phyloP scores from a whole-genome alignment of 2,113 vertebrate genomes.

The Vidua macroura region DNA sequence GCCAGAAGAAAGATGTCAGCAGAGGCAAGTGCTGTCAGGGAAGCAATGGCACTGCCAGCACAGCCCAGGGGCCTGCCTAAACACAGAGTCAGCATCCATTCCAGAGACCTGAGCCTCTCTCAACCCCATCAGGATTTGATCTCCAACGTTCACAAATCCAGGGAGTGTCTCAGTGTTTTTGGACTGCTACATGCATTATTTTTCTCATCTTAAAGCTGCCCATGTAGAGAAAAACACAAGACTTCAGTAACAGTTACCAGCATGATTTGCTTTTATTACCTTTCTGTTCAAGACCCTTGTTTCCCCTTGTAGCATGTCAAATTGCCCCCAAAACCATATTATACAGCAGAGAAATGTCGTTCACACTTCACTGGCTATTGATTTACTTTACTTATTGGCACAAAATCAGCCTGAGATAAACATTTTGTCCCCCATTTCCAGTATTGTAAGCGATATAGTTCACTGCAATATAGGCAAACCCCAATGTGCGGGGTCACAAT shows the following conservation, averaged over 20 bases:
- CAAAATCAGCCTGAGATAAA: conserved; percentile 94
- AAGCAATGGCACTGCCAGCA: fast-evolving
- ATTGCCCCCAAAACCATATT: conserved; percentile 86
- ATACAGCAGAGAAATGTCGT: conserved; percentile 90
- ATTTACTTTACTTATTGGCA: conserved; percentile 95
- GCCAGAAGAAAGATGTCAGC: neutral
- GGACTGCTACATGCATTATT: conserved; percentile 72
- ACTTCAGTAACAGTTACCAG: conserved; percentile 78
- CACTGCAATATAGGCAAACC: conserved; percentile 86
- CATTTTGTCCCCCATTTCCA: conserved; percentile 91
- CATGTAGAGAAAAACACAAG: conserved; percentile 74
- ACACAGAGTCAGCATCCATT: neutral
- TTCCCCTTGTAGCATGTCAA: conserved; percentile 86
- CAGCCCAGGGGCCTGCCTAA: neutral
- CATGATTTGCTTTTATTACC: conserved; percentile 85
- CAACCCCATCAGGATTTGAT: neutral
- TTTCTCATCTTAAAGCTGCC: conserved; percentile 77
- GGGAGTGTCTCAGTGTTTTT: conserved; percentile 59
- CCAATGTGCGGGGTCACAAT: conserved; percentile 90
- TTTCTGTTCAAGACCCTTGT: conserved; percentile 82
- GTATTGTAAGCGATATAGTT: conserved; percentile 80
- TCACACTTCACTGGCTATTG: conserved; percentile 98
- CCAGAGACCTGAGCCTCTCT: neutral
- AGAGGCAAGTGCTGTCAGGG: neutral
- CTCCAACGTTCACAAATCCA: conserved; percentile 52